Percentiles rank a stretch among this genome's conserved stretches.
phyloP scores from a whole-genome alignment of 2,113 vertebrate genomes.

The Oophaga pumilio region DNA sequence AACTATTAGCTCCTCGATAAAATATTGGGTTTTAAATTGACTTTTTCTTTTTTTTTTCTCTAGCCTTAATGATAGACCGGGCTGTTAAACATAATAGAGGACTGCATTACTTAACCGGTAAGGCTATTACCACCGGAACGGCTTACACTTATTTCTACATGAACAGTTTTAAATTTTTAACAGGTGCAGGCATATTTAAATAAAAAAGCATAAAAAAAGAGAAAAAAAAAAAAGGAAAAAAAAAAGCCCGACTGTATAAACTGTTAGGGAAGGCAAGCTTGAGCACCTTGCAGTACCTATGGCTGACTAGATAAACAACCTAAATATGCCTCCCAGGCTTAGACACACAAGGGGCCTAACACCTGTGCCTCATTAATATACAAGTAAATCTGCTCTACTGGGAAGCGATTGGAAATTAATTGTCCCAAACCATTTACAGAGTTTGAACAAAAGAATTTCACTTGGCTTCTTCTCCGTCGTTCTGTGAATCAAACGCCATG shows the following conservation, averaged over 20 bases:
- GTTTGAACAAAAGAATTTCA: conserved; percentile 79
- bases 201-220: conserved; percentile 72
- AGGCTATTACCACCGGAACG: conserved; percentile 73
- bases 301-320: conserved; percentile 81
- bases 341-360: conserved; percentile 80
- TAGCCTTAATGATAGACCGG: conserved; percentile 70
- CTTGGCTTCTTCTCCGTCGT: conserved; percentile 67
- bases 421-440: conserved; percentile 82
- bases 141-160: conserved; percentile 75
- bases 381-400: conserved; percentile 82
- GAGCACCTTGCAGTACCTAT: conserved; percentile 78
- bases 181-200: conserved; percentile 76
- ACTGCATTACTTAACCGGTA: conserved; percentile 74
- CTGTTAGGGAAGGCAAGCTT: conserved; percentile 77
- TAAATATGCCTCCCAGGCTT: conserved; percentile 82
- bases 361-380: conserved; percentile 88
- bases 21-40: conserved; percentile 70
- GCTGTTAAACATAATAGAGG: conserved; percentile 73
- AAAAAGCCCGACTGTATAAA: conserved; percentile 75
- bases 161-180: conserved; percentile 80
- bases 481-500: conserved; percentile 65
- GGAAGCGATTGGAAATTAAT: conserved; percentile 87
- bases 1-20: conserved; percentile 67
- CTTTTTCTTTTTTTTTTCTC: conserved; percentile 7
- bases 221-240: conserved; percentile 39